A percentile compares a stretch with the other conserved stretches of the same genome.
These are phyloP conservation scores for Pangasius sanitwongsei DNA, from an alignment of 2,797 vertebrate species.

Conservation along the genomic window DNA sequence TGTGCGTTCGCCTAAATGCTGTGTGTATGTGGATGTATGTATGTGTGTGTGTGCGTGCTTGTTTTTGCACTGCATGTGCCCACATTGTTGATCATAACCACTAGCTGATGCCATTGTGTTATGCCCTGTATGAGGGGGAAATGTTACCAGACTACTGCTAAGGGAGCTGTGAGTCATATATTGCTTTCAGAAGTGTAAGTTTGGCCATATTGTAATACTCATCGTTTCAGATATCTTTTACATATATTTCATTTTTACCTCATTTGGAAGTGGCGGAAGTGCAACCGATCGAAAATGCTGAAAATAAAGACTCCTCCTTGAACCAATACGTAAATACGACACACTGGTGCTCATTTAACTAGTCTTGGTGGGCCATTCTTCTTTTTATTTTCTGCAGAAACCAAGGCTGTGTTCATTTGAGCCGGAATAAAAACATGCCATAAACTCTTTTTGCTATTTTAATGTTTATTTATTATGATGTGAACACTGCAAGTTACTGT, in stretches of 20 bases:
- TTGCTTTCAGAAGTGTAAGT: constrained; percentile 28
- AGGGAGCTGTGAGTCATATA: constrained; percentile 43
- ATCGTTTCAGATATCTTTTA: constrained; percentile 41
- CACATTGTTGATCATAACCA: constrained; percentile 54
- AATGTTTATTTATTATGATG: neutral
- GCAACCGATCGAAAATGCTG: constrained; percentile 42
- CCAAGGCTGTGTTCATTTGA: neutral
- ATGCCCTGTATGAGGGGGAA: constrained; percentile 27
- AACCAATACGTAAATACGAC: constrained; percentile 23
- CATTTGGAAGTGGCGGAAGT: constrained; percentile 35
- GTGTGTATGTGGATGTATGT: neutral
- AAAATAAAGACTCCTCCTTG: constrained; percentile 54
- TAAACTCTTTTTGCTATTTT: neutral
- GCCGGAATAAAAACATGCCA: neutral
- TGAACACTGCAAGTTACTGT: neutral
- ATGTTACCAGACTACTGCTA: constrained; percentile 49
- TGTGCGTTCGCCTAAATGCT: constrained; percentile 41
- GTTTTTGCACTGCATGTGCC: constrained; percentile 51
- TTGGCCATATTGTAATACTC: constrained; percentile 28
- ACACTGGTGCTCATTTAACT: constrained; percentile 32
- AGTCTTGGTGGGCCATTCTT: neutral
- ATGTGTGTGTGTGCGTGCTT: constrained; percentile 12
- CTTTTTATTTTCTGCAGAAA: neutral
- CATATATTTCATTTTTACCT: constrained; percentile 51
- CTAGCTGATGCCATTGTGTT: constrained; percentile 48